Base-by-base conservation (phyloP, 2,113 vertebrate species). In the Halcyon malimbica region DNA sequence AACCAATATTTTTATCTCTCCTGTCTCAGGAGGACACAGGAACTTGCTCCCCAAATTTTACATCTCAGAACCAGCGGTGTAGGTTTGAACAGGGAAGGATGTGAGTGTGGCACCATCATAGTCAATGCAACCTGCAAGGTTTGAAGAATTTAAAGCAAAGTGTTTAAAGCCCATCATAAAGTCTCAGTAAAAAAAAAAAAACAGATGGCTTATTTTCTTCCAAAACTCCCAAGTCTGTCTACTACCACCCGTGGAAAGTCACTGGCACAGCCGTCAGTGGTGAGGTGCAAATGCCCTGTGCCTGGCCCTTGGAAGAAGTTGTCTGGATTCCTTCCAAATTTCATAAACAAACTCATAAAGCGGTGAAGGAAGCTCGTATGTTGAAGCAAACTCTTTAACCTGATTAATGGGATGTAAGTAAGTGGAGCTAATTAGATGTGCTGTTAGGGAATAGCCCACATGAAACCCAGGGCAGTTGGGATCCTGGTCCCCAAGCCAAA, bases 351-450 rank as follows among this genome's bases (percentile, higher is more conserved):
- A 83, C 85, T 89, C 92, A 56, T 73, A 78, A 86, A 89, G 73
- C 3, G 12, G 79, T 87, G 83, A 94, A 89, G 83, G 86, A 96
- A 94, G 86, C 86, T 95, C 73, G 0, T 75, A 92, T 87, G 91
- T 90, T 90, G 92, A 68, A 89, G 90, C 68, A 90, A 95, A 90
- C 90, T 96, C 92, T 93, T 94, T 96, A 97, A 94, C 92, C 80
- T 96, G 88, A 95, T 95, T 93, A 97, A 95, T 96, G 94, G 95
- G 90, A 94, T 93, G 92, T 92, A 89, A 94, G 83, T 94, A 93
- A 95, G 92, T 82, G 86, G 90, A 91, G 95, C 96, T 96, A 95
- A 96, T 96, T 92, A 86, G 94, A 48, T 1, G 3, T 64, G 83
- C 92, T 78, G 80, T 4, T 88, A 48, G 90, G 89, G 92, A 88